Conservation (phyloP, 1,140 invertebrate genomes). For the roundworm (Caenorhabditis elegans) region DNA sequence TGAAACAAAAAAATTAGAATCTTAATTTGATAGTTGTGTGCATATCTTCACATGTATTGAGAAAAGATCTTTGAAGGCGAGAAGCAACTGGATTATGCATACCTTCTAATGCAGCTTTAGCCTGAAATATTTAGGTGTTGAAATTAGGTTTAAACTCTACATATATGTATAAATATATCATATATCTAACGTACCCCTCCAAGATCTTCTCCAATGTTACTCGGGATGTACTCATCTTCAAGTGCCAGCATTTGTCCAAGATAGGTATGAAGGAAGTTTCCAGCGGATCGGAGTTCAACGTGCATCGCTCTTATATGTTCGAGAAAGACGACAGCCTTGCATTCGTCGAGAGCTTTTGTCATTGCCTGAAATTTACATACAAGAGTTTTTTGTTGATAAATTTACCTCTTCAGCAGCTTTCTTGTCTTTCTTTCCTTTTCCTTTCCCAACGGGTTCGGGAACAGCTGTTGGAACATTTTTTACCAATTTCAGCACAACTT, state of each 20-base stretch:
- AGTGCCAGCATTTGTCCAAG: background rate
- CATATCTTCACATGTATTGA: background rate
- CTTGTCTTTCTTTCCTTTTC: background rate
- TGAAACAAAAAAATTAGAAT: no score
- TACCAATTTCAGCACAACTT: background rate
- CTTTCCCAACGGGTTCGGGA: background rate
- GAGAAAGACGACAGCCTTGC: background rate
- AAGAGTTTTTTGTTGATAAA: background rate
- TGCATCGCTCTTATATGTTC: background rate
- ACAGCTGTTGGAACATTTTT: background rate
- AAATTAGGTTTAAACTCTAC: no score
- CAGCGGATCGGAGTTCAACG: background rate
- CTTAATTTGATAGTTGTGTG: slow-evolving; percentile 6
- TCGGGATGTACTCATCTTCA: background rate
- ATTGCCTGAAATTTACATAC: background rate
- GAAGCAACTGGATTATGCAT: background rate
- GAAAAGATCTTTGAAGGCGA: background rate
- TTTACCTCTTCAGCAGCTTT: background rate
- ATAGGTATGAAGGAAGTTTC: background rate
- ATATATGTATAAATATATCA: no score
- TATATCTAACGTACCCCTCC: background rate
- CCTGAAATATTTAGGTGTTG: background rate
- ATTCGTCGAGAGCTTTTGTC: background rate
- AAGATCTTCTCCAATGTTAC: background rate
- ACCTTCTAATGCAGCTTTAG: background rate